phyloP scores from a whole-genome alignment of 2,888 invertebrate species.

The Luffia ferchaultella region DNA sequence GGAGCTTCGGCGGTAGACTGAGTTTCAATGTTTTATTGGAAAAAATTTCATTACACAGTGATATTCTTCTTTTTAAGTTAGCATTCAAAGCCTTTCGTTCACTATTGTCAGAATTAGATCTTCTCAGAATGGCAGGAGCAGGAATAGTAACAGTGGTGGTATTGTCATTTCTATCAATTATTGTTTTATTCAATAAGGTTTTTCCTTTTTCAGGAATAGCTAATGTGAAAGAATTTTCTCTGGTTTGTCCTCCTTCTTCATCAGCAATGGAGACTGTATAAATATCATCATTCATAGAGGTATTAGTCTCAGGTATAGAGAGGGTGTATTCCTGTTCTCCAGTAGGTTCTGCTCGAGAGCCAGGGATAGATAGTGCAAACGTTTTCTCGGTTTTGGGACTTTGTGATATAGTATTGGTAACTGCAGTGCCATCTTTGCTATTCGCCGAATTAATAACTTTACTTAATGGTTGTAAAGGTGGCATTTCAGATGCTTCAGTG shows the following conservation, averaged over 20 bases:
- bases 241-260: conserved; percentile 43
- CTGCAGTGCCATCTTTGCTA: conserved; percentile 31
- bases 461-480: conserved; percentile 48
- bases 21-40: conserved; percentile 30
- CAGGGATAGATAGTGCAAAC: conserved; percentile 48
- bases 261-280: conserved; percentile 62
- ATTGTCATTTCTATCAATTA: conserved; percentile 39
- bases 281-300: conserved; percentile 60
- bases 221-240: conserved; percentile 48
- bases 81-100: conserved; percentile 40
- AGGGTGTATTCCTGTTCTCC: conserved; percentile 58
- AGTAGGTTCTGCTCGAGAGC: conserved; percentile 56
- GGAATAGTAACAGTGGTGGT: conserved; percentile 34
- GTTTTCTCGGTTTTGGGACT: conserved; percentile 40
- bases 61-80: conserved; percentile 49
- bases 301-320: conserved; percentile 59
- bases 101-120: conserved; percentile 56
- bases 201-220: conserved; percentile 58
- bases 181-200: conserved; percentile 44
- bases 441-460: conserved; percentile 36
- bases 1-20: conserved; percentile 20
- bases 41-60: conserved; percentile 45
- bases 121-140: conserved; percentile 54
- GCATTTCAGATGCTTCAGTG: conserved; percentile 42
- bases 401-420: conserved; percentile 21